phyloP scores from a whole-genome alignment of 2,113 vertebrate species.

The Climacteris rufus region DNA sequence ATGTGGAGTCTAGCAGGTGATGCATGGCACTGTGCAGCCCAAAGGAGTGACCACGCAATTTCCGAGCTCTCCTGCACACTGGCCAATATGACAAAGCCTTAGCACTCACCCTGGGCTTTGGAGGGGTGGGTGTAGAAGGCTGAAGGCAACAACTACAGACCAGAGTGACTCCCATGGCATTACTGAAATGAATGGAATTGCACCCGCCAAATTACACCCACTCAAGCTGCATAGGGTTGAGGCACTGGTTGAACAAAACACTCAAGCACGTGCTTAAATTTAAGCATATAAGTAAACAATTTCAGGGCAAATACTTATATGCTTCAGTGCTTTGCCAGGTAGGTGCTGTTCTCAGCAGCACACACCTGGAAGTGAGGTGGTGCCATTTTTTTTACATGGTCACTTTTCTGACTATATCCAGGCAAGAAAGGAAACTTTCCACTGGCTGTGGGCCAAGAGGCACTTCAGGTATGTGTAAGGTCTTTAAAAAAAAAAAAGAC shows the following conservation, averaged over 20 bases:
- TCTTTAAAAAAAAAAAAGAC: not conserved
- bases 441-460: constrained; percentile 11
- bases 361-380: not conserved
- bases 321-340: constrained; percentile 27
- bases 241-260: constrained; percentile 21
- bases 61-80: not conserved
- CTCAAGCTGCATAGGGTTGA: not conserved
- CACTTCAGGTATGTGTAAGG: constrained; percentile 49
- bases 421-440: constrained; percentile 47
- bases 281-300: constrained; percentile 46
- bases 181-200: constrained; percentile 40
- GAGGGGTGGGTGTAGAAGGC: not conserved
- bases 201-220: not conserved
- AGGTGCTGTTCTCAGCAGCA: constrained; percentile 8
- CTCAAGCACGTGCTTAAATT: constrained; percentile 35
- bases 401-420: constrained; percentile 2
- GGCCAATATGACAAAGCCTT: not conserved
- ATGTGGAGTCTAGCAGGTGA: not conserved
- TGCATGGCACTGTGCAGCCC: rapidly evolving
- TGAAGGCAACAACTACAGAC: not conserved
- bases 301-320: constrained; percentile 12
- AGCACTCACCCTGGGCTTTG: not conserved
- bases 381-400: constrained; percentile 28
- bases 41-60: not conserved
- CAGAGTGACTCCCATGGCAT: not conserved